A percentile compares a stretch with the other conserved stretches of the same genome.
phyloP scores from a whole-genome alignment of 2,113 vertebrate species.

The Vulpes lagopus region DNA sequence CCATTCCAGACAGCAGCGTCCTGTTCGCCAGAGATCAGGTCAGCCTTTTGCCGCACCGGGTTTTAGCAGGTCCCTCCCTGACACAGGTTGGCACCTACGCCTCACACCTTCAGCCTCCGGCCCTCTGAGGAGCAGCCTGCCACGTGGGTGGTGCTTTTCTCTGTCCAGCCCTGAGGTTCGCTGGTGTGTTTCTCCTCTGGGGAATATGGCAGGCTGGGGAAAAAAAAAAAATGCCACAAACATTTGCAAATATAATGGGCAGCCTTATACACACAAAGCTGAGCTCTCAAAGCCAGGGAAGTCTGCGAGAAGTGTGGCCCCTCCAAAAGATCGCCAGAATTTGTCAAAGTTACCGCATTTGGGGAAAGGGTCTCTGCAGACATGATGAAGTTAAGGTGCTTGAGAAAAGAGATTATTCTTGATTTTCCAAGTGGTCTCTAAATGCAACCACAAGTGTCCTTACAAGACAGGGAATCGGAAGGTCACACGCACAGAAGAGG shows the following conservation, averaged over 20 bases:
- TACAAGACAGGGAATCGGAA: not conserved
- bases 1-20: not conserved
- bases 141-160: accelerated
- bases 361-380: not conserved
- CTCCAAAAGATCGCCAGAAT: not conserved
- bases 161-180: not conserved
- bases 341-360: not conserved
- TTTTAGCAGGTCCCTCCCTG: not conserved
- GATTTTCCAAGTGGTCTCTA: not conserved
- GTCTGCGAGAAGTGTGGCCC: not conserved
- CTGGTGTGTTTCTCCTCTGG: not conserved
- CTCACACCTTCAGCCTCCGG: not conserved
- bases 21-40: not conserved
- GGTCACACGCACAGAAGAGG: not conserved
- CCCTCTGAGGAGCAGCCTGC: not conserved
- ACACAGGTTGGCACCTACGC: not conserved
- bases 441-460: not conserved
- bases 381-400: not conserved
- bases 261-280: not conserved
- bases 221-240: not conserved
- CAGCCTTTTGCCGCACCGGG: not conserved
- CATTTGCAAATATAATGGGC: not conserved
- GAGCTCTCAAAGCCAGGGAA: not conserved
- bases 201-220: accelerated
- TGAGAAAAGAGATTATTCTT: not conserved